A percentile compares a stretch with the other conserved stretches of the same genome.
These are phyloP conservation scores for Petrocephalus microphthalmus DNA, from an alignment of 2,113 vertebrate genomes.

Conservation along the genomic window DNA sequence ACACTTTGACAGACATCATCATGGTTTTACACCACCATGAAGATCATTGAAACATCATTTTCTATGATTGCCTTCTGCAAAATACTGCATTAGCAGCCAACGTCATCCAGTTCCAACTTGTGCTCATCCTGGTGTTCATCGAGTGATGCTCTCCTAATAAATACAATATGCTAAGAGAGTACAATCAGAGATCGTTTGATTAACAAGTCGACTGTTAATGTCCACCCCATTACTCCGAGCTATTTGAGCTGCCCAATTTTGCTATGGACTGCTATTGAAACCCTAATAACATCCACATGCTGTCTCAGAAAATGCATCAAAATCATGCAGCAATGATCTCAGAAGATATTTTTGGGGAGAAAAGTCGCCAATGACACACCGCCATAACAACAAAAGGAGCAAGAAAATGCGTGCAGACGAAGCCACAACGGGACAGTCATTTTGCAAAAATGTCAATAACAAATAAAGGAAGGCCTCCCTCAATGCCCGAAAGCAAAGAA, in stretches of 20 bases:
- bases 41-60: neutral
- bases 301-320: neutral
- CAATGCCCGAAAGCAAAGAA: neutral
- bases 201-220: neutral
- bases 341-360: neutral
- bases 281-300: neutral
- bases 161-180: neutral
- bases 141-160: neutral
- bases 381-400: neutral
- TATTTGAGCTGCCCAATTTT: neutral
- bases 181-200: neutral
- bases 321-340: neutral
- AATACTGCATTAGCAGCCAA: neutral
- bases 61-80: neutral
- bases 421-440: neutral
- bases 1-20: neutral
- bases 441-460: slow-evolving; percentile 7
- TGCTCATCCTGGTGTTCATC: neutral
- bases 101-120: neutral
- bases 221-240: neutral
- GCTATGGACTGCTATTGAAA: neutral
- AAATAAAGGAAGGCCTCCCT: slow-evolving; percentile 1
- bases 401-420: neutral
- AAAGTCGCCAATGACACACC: neutral
- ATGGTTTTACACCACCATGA: neutral